Conservation (phyloP, 2,888 invertebrate genomes). For the Diaperis boleti region DNA sequence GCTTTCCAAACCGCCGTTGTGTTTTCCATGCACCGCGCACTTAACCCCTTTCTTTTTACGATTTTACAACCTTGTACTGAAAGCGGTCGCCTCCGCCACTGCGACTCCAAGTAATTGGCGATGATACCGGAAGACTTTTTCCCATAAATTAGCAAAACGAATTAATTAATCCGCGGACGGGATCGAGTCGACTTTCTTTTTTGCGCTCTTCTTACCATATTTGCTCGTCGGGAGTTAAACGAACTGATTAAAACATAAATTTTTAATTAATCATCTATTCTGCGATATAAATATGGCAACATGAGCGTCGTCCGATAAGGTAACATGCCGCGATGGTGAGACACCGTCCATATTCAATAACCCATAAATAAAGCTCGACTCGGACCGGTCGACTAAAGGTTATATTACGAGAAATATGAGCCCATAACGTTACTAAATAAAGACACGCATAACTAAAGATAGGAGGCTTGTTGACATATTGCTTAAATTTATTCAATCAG, state of each 20-base stretch:
- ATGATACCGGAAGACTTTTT: slow-evolving; percentile 33
- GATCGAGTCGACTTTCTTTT: slow-evolving; percentile 30
- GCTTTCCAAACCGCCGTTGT: no score
- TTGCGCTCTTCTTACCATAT: slow-evolving; percentile 20
- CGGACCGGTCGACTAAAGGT: slow-evolving; percentile 47
- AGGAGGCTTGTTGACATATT: slow-evolving; percentile 53
- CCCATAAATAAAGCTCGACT: slow-evolving; percentile 45
- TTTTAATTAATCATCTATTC: slow-evolving; percentile 43
- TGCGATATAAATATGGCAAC: slow-evolving; percentile 44
- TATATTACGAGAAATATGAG: slow-evolving; percentile 53
- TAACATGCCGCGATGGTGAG: slow-evolving; percentile 35
- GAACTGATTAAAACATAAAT: slow-evolving; percentile 43
- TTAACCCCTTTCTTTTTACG: no score
- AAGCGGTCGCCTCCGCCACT: slow-evolving; percentile 6
- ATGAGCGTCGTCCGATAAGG: slow-evolving; percentile 37
- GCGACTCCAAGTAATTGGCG: slow-evolving; percentile 22
- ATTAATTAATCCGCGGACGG: slow-evolving; percentile 25
- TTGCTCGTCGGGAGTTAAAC: slow-evolving; percentile 24
- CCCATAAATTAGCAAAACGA: slow-evolving; percentile 24
- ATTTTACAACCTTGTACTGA: not conserved
- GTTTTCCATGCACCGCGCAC: no score
- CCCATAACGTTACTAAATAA: slow-evolving; percentile 51
- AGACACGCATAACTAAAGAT: slow-evolving; percentile 52
- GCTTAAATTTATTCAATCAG: slow-evolving; percentile 51
- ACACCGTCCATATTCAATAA: slow-evolving; percentile 49